Percentiles rank a stretch among this genome's conserved stretches.
Conservation (phyloP, 1,140 invertebrate genomes). For the Pomphorhynchus laevis region DNA sequence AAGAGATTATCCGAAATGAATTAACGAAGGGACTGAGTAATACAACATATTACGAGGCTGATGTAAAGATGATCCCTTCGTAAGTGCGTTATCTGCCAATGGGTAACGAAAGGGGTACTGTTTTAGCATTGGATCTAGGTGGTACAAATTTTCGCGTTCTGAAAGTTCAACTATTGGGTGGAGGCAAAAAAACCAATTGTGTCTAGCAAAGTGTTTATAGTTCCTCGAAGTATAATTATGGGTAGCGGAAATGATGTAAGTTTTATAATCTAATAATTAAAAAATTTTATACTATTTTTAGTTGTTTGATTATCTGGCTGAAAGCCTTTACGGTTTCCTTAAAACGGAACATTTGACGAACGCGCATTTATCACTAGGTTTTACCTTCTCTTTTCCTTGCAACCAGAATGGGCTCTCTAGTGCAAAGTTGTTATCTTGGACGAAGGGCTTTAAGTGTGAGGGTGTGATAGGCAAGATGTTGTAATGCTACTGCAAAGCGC, state of each 20-base stretch:
- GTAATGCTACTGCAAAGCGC: conserved; percentile 46
- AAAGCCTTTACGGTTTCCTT: conserved; percentile 65
- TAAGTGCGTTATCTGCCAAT: conserved; percentile 80
- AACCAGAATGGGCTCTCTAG: conserved; percentile 52
- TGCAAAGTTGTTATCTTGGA: conserved; percentile 58
- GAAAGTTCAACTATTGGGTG: conserved; percentile 30
- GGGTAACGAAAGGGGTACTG: conserved; percentile 65
- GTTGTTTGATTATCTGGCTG: conserved; percentile 96
- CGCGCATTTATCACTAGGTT: conserved; percentile 56
- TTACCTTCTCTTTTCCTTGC: conserved; percentile 92
- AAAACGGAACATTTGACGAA: conserved; percentile 33
- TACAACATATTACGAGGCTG: conserved; percentile 35
- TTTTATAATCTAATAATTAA: too few relatives aligned
- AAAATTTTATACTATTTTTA: too few relatives aligned
- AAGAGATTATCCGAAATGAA: conserved; percentile 34
- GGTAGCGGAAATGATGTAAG: too few relatives aligned
- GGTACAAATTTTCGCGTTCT: conserved; percentile 91
- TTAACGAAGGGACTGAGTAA: conserved; percentile 40
- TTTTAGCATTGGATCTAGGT: conserved; percentile 73
- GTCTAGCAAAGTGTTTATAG: conserved; percentile 81
- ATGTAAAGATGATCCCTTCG: conserved; percentile 61
- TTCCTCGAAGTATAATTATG: conserved; percentile 62
- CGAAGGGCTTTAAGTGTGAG: conserved; percentile 57
- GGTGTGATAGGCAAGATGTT: conserved; percentile 41
- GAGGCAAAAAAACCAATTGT: too few relatives aligned